These are phyloP conservation scores for Zaprionus lachaisei DNA, from an alignment of 1,140 invertebrate genomes.

Conservation along the genomic window DNA sequence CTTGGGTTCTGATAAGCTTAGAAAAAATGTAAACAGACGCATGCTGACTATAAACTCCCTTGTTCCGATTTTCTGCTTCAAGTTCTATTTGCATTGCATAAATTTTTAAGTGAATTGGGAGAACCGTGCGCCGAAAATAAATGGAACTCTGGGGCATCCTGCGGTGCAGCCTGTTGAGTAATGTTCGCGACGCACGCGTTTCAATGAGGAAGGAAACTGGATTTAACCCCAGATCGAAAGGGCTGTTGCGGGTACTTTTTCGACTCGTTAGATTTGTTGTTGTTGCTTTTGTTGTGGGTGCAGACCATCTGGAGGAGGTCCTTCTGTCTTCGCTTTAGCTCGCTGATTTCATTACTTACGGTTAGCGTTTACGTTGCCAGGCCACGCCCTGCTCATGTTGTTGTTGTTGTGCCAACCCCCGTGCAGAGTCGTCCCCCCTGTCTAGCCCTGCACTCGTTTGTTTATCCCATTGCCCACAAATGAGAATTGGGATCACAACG, in stretches of 20 bases:
- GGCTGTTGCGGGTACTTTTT: slow-evolving; percentile 26
- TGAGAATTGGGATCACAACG: neutral
- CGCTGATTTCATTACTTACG: slow-evolving; percentile 38
- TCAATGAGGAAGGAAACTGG: slow-evolving; percentile 26
- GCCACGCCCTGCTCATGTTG: slow-evolving; percentile 24
- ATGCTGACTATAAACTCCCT: slow-evolving; percentile 34
- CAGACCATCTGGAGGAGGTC: slow-evolving; percentile 35
- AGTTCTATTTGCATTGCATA: slow-evolving; percentile 51
- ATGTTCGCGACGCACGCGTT: slow-evolving; percentile 67
- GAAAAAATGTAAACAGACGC: slow-evolving; percentile 63
- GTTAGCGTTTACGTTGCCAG: slow-evolving; percentile 35
- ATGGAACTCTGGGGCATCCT: slow-evolving; percentile 43
- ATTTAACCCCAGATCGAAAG: slow-evolving; percentile 60
- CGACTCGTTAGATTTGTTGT: slow-evolving; percentile 1
- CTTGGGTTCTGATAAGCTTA: slow-evolving; percentile 28
- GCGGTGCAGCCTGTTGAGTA: slow-evolving; percentile 53
- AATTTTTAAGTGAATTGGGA: slow-evolving; percentile 47
- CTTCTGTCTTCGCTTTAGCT: slow-evolving; percentile 17
- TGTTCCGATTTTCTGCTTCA: slow-evolving; percentile 21
- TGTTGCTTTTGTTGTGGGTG: slow-evolving; percentile 15
- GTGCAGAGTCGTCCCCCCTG: neutral
- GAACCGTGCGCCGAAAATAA: neutral
- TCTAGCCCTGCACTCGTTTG: slow-evolving; percentile 17
- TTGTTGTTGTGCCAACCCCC: slow-evolving; percentile 36
- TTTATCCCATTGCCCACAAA: slow-evolving; percentile 36